Conservation (phyloP, 2,797 vertebrate species). For the Neopelma chrysocephalum region DNA sequence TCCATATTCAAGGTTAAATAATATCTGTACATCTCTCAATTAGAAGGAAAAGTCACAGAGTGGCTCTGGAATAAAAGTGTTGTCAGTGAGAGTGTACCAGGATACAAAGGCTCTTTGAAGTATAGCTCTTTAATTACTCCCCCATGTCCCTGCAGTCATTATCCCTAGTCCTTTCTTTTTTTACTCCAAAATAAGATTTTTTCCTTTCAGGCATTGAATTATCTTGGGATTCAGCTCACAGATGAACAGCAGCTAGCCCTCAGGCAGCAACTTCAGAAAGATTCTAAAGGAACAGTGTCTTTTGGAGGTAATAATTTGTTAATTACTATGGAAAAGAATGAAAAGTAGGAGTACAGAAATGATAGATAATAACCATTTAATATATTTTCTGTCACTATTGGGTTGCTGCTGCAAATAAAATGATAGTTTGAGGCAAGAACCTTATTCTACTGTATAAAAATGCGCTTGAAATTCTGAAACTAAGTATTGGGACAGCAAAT, state of each 20-base stretch:
- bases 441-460: neutral
- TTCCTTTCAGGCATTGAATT: constrained; percentile 78
- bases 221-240: constrained; percentile 83
- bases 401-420: constrained; percentile 8
- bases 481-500: neutral
- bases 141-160: constrained; percentile 41
- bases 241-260: constrained; percentile 82
- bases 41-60: constrained; percentile 20
- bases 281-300: constrained; percentile 82
- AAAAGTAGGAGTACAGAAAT: neutral
- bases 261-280: constrained; percentile 80
- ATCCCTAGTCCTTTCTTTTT: neutral
- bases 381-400: neutral
- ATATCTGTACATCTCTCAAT: constrained; percentile 53
- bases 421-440: neutral
- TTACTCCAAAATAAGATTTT: neutral
- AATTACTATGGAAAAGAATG: constrained; percentile 12
- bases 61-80: constrained; percentile 38
- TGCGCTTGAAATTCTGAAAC: neutral
- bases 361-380: neutral
- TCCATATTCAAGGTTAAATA: constrained; percentile 61
- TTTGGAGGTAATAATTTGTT: constrained; percentile 82
- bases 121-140: constrained; percentile 48
- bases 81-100: constrained; percentile 17
- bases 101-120: constrained; percentile 53